These are phyloP conservation scores for Halcyon smyrnensis DNA, from an alignment of 2,797 vertebrate species.

Conservation along the genomic window DNA sequence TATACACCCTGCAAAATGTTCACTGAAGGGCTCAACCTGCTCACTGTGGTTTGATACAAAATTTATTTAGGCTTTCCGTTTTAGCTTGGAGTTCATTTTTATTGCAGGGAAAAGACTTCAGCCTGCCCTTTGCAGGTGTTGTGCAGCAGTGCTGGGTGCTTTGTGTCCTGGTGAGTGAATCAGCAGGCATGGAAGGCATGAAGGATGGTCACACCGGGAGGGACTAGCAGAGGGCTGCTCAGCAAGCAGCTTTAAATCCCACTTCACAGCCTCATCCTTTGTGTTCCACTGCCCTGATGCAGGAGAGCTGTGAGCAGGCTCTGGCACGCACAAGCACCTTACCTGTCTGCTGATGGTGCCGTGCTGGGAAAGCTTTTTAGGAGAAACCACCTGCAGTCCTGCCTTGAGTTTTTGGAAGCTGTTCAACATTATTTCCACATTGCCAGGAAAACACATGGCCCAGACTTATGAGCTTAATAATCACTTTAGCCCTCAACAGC, in stretches of 20 bases:
- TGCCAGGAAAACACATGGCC: slow-evolving; percentile 59
- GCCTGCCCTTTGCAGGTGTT: background rate
- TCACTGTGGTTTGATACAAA: accelerated
- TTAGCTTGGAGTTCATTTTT: background rate
- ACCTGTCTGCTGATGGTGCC: background rate
- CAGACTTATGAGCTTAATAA: slow-evolving; percentile 44
- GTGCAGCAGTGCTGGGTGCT: background rate
- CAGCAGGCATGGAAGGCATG: background rate
- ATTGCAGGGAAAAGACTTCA: background rate
- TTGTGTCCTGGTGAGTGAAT: background rate
- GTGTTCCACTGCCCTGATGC: background rate
- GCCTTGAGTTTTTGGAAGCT: slow-evolving; percentile 46
- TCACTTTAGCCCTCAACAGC: slow-evolving; percentile 64
- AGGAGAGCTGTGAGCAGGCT: background rate
- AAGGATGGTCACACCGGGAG: background rate
- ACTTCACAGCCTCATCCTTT: background rate
- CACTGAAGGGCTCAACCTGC: background rate
- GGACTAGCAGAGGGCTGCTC: background rate
- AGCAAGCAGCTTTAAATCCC: background rate
- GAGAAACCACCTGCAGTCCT: slow-evolving; percentile 29
- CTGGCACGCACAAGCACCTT: background rate
- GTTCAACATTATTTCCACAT: slow-evolving; percentile 19
- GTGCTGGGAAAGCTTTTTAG: background rate
- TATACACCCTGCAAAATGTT: accelerated
- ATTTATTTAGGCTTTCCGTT: background rate